Evolutionary conservation across 1,140 invertebrate species (phyloP), one percentile per base, ranked within the genome.

Genomic region (Drosophila tani): DNA sequence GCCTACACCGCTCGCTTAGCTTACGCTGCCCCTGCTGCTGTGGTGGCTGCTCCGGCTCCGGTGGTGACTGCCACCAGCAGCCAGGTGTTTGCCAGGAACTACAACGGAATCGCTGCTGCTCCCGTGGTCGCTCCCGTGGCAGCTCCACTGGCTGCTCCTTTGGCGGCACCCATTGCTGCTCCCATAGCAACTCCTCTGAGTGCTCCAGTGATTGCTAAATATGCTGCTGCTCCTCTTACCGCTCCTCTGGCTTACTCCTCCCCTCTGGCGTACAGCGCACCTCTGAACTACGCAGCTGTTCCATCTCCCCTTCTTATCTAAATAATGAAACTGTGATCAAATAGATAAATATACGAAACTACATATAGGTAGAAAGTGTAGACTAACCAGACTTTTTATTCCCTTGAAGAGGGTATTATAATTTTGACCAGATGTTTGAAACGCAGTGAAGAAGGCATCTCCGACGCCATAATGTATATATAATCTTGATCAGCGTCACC

Each of bases 11-110:
- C 75, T 21, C 68, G 57, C 0, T 8, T 79, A 40, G 60, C 78
- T 1, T 69, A 78, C 21, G 21, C 53, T 46, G 71, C 93, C 27
- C 91, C 92, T 59, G 76, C 67, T 9, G 88, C 91, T 9, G 71
- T 92, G 14, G 69, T 86, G 0, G 78, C 88, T 38, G 82, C 82
- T 24, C 81, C 82, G 57, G 81, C 92, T 43, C 92, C 93, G 5
- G 79, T 91, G 17, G 76, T 93, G 41, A 93, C 93, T 17, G 93
- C 94, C 17, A 91, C 85, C 5, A 94, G 93, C 43, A 94, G 93
- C 35, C 93, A 94, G 79, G 92, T 92, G 55, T 59, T 24, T 3
- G 21, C 21, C 21, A 24, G 21, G 3, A 24, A 24, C 21, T 24
- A 24, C 21, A 24, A 24, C 3, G 21, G 21, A 21, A 24, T 24